Conservation (phyloP, 1,140 invertebrate genomes). For the Arion vulgaris region DNA sequence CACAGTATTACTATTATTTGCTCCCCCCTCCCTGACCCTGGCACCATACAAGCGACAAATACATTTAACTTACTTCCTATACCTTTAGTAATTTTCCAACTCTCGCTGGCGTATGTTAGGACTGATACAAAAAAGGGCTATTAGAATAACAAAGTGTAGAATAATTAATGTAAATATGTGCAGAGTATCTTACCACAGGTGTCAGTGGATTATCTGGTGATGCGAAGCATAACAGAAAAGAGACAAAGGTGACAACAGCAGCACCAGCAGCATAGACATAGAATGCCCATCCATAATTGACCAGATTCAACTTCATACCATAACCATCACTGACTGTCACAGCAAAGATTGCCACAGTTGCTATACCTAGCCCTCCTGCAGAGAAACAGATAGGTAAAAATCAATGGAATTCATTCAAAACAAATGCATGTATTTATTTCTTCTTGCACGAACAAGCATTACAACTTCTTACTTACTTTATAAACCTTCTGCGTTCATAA, state of each 20-base stretch:
- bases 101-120: too few species aligned
- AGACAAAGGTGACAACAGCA: constrained; percentile 4
- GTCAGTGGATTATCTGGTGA: constrained; percentile 17
- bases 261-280: not conserved
- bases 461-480: too few species aligned
- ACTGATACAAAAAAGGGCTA: too few species aligned
- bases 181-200: constrained; percentile 5
- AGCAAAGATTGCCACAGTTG: constrained; percentile 4
- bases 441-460: too few species aligned
- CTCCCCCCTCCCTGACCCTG: too few species aligned
- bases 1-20: too few species aligned
- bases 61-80: too few species aligned
- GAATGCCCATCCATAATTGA: constrained; percentile 9
- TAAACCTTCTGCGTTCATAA: not conserved
- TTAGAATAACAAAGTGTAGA: too few species aligned
- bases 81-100: too few species aligned
- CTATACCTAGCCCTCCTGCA: not conserved
- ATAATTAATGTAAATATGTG: too few species aligned
- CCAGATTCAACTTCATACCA: not conserved
- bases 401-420: not conserved
- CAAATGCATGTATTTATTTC: not conserved
- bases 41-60: too few species aligned
- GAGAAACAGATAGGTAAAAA: not conserved
- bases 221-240: constrained; percentile 27
- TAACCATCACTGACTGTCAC: not conserved